Base-by-base conservation (phyloP, 1,140 invertebrate genomes). In the Sarcophaga peregrina region DNA sequence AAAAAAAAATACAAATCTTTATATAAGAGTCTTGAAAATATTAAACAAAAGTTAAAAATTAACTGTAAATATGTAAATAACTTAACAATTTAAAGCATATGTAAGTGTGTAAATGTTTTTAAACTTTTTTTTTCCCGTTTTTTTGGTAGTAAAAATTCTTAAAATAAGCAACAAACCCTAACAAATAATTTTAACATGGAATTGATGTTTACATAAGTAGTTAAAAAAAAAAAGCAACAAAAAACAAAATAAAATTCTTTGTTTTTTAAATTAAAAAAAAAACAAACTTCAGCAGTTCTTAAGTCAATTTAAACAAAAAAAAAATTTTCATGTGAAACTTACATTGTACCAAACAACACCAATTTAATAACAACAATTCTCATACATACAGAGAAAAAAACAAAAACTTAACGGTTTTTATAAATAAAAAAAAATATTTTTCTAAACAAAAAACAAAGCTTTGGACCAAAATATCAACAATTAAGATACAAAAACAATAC, bases 171-270 rank as follows among this genome's bases (percentile, higher is more conserved):
- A 11, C 15, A 15, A 15, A 15, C n/a, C 13, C 13, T 68, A 58
- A 58, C 62, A 68, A 68, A 20, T 25, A 68, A 68, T 58, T 58
- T 13, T 20, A 68, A 68, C n/a, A 68, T 20, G 62, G 62, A 68
- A 68, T 68, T 68, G 62, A 20, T 68, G 62, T 68, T 68, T 68
- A 68, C n/a, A 68, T 68, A 68, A 68, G 62, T 62, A 68, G 62
- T 68, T 68, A 20, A 20, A 68, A 68, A 15, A 68, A 25, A 20
- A 68, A 20, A 68, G 4, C 13, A 13, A n/a, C 3, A n/a, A 17
- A n/a, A 62, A 62, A 6, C 58, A 62, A n/a, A n/a, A n/a, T n/a
- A n/a, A n/a, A n/a, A n/a, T n/a, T n/a, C n/a, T n/a, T n/a, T n/a
- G n/a, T n/a, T n/a, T 62, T 62, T 62, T 37, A 2, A 62, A 62